Percentiles rank a stretch among this genome's conserved stretches.
phyloP scores from a whole-genome alignment of 2,888 invertebrate genomes.

The Tachystola acroxantha region DNA sequence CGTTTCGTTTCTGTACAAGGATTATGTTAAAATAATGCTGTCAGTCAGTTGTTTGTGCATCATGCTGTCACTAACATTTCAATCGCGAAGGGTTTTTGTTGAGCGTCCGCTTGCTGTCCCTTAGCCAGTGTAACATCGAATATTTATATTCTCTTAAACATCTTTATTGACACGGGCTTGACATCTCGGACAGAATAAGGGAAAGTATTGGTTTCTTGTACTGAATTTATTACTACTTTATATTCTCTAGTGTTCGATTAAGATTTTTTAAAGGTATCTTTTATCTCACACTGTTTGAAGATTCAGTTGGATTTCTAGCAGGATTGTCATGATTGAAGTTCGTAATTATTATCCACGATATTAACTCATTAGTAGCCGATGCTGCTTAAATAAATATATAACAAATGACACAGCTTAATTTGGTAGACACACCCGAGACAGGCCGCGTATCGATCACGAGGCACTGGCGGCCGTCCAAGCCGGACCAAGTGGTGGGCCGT shows the following conservation, averaged over 20 bases:
- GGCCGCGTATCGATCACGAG: conserved; percentile 66
- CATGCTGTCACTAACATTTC: conserved; percentile 74
- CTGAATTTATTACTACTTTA: conserved; percentile 42
- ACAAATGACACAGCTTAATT: conserved; percentile 75
- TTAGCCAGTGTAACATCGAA: conserved; percentile 54
- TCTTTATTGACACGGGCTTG: conserved; percentile 71
- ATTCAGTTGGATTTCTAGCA: too few relatives aligned
- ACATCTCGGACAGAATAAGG: conserved; percentile 52
- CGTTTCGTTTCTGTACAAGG: conserved; percentile 67
- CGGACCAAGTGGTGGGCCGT: conserved; percentile 70
- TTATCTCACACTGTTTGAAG: too few relatives aligned
- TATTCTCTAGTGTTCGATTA: conserved; percentile 19
- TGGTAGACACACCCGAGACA: conserved; percentile 73
- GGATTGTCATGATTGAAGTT: too few relatives aligned
- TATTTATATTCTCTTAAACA: conserved; percentile 72
- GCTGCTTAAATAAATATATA: conserved; percentile 65
- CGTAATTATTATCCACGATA: background rate
- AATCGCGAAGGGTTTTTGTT: conserved; percentile 67
- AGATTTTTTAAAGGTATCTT: too few relatives aligned
- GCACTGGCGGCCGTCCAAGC: conserved; percentile 68
- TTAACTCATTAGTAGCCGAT: conserved; percentile 55
- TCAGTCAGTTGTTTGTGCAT: conserved; percentile 72
- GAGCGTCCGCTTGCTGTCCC: conserved; percentile 52
- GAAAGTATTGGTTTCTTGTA: conserved; percentile 40
- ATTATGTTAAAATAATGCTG: conserved; percentile 75